Base-by-base conservation (phyloP, 2,113 vertebrate genomes). In the Esox niger region DNA sequence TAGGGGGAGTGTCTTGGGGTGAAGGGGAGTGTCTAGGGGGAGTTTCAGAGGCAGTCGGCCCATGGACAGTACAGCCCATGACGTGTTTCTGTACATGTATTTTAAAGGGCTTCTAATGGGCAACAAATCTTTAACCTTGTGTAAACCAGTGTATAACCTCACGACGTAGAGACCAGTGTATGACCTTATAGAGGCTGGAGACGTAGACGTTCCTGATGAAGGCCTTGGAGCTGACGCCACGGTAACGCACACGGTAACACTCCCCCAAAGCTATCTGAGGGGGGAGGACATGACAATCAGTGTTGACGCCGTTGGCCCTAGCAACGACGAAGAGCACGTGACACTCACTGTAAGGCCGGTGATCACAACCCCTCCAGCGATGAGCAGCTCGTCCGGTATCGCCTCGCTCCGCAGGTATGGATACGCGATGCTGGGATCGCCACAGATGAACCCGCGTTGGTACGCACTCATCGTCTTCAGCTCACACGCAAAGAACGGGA, bases 401-500 rank as follows among this genome's bases (percentile, higher is more conserved):
- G 80, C 83, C 74, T 92, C 90, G 0, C 3, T 68, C 43, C 67
- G 56, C 17, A 77, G 67, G 6, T 83, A 72, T 0, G 93, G 91
- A 68, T 91, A 93, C 0, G 66, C 82, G 84, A 94, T 93, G 80
- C 86, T 89, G 67, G 71, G 52, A 64, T 94, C 91, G 1, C 88
- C 86, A 11, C 91, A 93, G 64, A 91, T 91, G 75, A 92, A 91
- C 13, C 93, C 93, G 15, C 83, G 87, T 33, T 59, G 86, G 63
- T 91, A 80, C 0, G 93, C 91, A 6, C 76, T 73, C 56, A 93
- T 75, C 0, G 86, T 62, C 59, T 90, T 81, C 25, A 91, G 79
- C 84, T 94, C 91, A 58, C 90, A 92, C 1, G 87, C 87, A 55
- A 90, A 80, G 73, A 92, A 91, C 2, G 92, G 92, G 35, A 92